Evolutionary conservation across 2,113 vertebrate species (phyloP), one percentile per base, ranked within the genome.

Genomic region (Sprattus sprattus): DNA sequence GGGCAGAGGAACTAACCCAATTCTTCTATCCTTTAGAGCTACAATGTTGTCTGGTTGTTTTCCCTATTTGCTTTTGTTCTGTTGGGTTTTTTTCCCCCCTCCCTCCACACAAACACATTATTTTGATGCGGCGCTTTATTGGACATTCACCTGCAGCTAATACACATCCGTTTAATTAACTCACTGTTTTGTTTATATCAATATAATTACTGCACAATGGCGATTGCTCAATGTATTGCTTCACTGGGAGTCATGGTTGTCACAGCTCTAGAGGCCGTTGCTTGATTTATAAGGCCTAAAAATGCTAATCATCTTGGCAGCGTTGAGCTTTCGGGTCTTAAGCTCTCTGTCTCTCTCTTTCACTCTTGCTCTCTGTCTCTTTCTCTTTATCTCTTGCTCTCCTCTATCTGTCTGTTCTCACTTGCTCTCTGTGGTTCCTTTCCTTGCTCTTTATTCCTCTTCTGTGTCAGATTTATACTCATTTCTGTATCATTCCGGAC

Each of bases 101-200:
- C 32, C 71, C 71, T 5, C 39, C 11, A 32, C 71, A 32, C 11
- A 39, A 39, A 78, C 71, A 67, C 64, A 39, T 78, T 4, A 78
- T 78, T 78, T 39, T 39, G 28, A 78, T 32, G 28, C 28, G 15
- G 71, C 39, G 32, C 16, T 28, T 78, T 78, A 78, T 78, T 78
- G 71, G 71, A 78, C 25, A 32, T 39, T 78, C 71, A 32, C 71
- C 71, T 78, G 71, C 60, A 83, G 45, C 83, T 87, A 75, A 84
- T 54, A 83, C 44, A 10, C 67, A 78, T 81, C 46, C 44, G 54
- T 57, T 50, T 84, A 84, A 87, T 84, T 84, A 67, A 45, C 78
- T 67, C 49, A 45, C 60, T 81, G 86, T 50, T 87, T 85, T 75
- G 83, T 87, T 85, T 85, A 81, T 85, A 64, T 75, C 83, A 84